These are phyloP conservation scores for Gopherus evgoodei DNA, from an alignment of 2,113 vertebrate species.

Conservation along the genomic window DNA sequence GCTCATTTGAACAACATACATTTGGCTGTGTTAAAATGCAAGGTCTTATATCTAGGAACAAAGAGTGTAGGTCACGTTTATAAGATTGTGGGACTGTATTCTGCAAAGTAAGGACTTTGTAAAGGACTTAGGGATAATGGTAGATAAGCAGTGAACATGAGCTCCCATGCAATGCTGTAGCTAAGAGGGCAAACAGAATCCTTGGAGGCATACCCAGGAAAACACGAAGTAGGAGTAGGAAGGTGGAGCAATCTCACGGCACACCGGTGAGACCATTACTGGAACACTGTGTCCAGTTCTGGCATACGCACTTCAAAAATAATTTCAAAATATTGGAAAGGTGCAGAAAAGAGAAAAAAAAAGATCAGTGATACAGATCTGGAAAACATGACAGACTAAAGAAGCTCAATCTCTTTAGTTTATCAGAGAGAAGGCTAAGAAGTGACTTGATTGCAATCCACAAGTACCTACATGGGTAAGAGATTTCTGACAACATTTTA, in stretches of 20 bases:
- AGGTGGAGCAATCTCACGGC: background rate
- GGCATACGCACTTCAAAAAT: background rate
- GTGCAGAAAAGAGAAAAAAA: background rate
- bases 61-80: background rate
- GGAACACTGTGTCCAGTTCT: background rate
- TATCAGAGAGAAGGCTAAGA: background rate
- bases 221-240: slow-evolving; percentile 2
- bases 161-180: slow-evolving; percentile 22
- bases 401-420: background rate
- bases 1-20: slow-evolving; percentile 34
- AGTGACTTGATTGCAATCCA: background rate
- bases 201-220: background rate
- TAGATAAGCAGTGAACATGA: slow-evolving; percentile 3
- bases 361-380: background rate
- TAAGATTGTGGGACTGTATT: background rate
- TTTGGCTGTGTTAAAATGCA: slow-evolving; percentile 16
- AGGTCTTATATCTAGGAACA: background rate
- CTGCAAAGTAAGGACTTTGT: background rate
- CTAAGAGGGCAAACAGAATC: slow-evolving; percentile 28
- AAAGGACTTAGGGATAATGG: background rate
- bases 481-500: background rate
- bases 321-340: background rate
- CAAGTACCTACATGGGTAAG: background rate
- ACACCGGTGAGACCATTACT: background rate
- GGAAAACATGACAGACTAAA: no score